Evolutionary conservation across 2,113 vertebrate species (phyloP).

Genomic region (Myotis yumanensis): DNA sequence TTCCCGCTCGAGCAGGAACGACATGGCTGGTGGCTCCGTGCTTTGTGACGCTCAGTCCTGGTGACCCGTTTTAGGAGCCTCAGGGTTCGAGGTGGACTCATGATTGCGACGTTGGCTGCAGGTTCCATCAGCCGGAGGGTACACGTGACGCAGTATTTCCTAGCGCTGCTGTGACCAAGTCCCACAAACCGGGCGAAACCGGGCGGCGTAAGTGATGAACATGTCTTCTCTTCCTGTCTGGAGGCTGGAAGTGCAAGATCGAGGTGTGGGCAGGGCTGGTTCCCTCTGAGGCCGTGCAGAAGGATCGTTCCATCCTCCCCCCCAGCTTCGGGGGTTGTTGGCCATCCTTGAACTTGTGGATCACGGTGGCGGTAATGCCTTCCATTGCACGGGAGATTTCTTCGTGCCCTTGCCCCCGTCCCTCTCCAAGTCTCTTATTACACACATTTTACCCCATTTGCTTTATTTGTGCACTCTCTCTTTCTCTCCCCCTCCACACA

Average conservation of each 20-base stretch:
- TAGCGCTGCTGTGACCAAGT: not conserved
- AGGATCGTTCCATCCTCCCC: too few relatives aligned
- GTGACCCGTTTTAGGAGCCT: not conserved
- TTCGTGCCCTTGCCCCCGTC: accelerated
- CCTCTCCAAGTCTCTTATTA: accelerated
- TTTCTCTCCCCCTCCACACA: too few relatives aligned
- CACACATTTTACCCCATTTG: not conserved
- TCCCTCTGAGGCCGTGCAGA: not conserved
- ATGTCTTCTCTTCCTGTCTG: not conserved
- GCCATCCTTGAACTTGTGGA: not conserved
- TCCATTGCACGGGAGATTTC: too few relatives aligned
- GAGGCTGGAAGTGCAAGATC: not conserved
- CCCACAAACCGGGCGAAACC: not conserved
- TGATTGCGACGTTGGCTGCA: too few relatives aligned
- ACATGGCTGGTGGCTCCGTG: not conserved
- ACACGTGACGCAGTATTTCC: not conserved
- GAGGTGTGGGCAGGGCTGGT: not conserved
- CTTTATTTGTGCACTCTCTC: not conserved
- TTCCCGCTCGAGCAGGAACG: not conserved
- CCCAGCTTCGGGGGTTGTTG: too few relatives aligned
- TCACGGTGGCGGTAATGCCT: not conserved
- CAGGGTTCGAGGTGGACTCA: not conserved
- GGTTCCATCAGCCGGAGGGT: not conserved
- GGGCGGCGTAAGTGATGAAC: not conserved
- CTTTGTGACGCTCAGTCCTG: not conserved